Percentiles rank a stretch among this genome's conserved stretches.
Conservation (phyloP, 2,113 vertebrate species). For the Mormyrus iriodes region DNA sequence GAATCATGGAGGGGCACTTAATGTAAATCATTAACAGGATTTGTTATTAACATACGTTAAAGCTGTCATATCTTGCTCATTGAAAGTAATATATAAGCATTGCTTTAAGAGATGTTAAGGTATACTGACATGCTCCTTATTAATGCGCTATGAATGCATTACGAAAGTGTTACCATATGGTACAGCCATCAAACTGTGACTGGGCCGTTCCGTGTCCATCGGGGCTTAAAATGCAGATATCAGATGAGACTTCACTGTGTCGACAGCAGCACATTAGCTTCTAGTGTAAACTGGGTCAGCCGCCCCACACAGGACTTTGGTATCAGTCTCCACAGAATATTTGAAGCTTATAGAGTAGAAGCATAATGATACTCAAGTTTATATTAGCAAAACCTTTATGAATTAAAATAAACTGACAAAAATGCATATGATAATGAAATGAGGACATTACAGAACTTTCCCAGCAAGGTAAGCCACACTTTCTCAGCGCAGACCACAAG, state of each 20-base stretch:
- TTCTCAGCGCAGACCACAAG: neutral
- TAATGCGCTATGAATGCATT: neutral
- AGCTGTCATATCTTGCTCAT: neutral
- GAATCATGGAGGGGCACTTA: neutral
- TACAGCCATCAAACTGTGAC: neutral
- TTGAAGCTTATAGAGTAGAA: neutral
- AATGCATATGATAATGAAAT: neutral
- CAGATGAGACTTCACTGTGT: neutral
- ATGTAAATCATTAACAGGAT: neutral
- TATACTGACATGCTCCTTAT: neutral
- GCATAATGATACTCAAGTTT: neutral
- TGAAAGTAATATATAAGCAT: neutral
- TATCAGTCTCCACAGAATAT: neutral
- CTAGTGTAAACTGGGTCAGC: neutral
- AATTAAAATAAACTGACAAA: neutral
- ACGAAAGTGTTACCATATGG: neutral
- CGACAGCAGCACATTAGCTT: neutral
- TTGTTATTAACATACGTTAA: neutral
- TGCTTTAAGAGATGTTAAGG: neutral
- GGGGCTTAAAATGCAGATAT: neutral
- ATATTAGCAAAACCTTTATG: neutral
- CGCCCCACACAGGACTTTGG: neutral
- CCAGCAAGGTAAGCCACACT: neutral
- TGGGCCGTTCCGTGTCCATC: neutral
- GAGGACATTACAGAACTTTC: neutral